A percentile compares a stretch with the other conserved stretches of the same genome.
phyloP scores from a whole-genome alignment of 2,113 vertebrate genomes.

The Cheilinus undulatus region DNA sequence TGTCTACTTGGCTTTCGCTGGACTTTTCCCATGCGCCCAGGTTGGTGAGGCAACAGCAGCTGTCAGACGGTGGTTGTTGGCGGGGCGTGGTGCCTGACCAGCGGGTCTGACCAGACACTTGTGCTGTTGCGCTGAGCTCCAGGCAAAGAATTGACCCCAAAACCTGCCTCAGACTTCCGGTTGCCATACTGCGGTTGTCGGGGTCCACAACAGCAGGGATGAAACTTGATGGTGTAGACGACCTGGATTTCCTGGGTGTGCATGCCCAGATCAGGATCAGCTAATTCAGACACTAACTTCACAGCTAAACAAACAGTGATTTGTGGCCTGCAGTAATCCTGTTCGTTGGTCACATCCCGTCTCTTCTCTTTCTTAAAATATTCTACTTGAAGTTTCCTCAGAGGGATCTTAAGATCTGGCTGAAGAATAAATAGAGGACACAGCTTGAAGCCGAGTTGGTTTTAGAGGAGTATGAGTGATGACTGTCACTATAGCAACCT shows the following conservation, averaged over 20 bases:
- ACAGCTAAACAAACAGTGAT: constrained; percentile 69
- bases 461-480: constrained; percentile 70
- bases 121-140: constrained; percentile 58
- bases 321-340: constrained; percentile 62
- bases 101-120: constrained; percentile 72
- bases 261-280: constrained; percentile 26
- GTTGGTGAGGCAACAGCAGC: constrained; percentile 74
- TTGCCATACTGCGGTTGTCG: constrained; percentile 62
- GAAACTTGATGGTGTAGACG: constrained; percentile 34
- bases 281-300: constrained; percentile 41
- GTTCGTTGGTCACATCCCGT: constrained; percentile 50
- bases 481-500: constrained; percentile 79
- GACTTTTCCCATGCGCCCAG: constrained; percentile 71
- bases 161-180: constrained; percentile 61
- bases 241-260: constrained; percentile 56
- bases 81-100: constrained; percentile 77
- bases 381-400: constrained; percentile 54
- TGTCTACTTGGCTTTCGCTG: constrained; percentile 58
- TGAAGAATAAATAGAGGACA: constrained; percentile 62
- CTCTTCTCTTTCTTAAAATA: constrained; percentile 69
- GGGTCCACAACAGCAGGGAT: constrained; percentile 58
- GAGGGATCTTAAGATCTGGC: constrained; percentile 70
- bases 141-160: constrained; percentile 66
- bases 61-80: constrained; percentile 80
- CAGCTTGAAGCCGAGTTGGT: constrained; percentile 67